These are phyloP conservation scores for Microcebus griseorufus DNA, from an alignment of 2,113 vertebrate species.

Conservation along the genomic window DNA sequence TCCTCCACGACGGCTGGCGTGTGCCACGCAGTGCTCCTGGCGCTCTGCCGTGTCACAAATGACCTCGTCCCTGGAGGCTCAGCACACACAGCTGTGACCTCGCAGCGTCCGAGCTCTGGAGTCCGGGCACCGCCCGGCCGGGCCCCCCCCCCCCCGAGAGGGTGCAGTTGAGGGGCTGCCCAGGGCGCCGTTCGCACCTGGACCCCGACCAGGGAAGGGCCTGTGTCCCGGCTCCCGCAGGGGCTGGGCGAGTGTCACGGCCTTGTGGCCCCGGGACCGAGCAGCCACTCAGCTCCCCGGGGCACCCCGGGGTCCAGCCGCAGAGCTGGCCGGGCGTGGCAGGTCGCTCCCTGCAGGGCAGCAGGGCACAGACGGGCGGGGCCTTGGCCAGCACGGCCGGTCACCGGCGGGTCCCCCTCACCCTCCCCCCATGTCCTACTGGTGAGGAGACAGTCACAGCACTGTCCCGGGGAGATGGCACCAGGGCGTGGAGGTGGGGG, in stretches of 20 bases:
- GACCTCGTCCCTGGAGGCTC: background rate
- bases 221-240: background rate
- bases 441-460: fast-evolving
- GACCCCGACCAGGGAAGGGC: fast-evolving
- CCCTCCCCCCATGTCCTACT: fast-evolving
- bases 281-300: background rate
- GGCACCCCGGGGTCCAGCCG: fast-evolving
- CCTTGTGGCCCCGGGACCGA: background rate
- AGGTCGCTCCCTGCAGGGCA: background rate
- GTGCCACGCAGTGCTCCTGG: fast-evolving
- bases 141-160: background rate
- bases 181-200: fast-evolving
- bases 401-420: background rate
- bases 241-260: background rate
- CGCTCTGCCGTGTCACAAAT: fast-evolving
- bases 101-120: fast-evolving
- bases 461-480: fast-evolving
- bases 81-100: no score
- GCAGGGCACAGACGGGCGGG: background rate
- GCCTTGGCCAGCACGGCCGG: fast-evolving
- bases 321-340: fast-evolving
- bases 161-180: no score
- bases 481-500: no score
- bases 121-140: background rate
- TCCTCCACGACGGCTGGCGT: fast-evolving